A percentile compares a stretch with the other conserved stretches of the same genome.
Conservation (phyloP, 1,140 invertebrate species). For the Macrocentrus cingulum region DNA sequence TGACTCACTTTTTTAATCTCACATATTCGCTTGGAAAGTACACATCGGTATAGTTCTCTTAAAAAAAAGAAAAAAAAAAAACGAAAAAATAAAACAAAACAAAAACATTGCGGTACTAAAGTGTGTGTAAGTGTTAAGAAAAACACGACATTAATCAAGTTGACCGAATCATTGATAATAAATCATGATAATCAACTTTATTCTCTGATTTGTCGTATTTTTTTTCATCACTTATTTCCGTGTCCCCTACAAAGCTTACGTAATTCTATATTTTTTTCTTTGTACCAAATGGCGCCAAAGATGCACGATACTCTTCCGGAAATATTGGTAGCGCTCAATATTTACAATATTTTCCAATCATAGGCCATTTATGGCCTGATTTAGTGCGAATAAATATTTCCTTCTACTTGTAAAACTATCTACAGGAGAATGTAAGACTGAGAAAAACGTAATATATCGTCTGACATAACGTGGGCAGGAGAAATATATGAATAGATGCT, state of each 20-base stretch:
- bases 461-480: too few species aligned
- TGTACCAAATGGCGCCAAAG: constrained; percentile 36
- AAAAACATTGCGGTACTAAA: constrained; percentile 42
- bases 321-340: neutral
- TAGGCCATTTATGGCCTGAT: neutral
- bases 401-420: neutral
- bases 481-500: too few species aligned
- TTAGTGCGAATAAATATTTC: neutral
- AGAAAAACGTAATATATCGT: neutral
- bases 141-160: neutral
- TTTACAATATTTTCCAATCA: constrained; percentile 17
- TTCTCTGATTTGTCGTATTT: neutral
- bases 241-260: constrained; percentile 30
- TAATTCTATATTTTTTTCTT: constrained; percentile 27
- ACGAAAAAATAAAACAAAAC: too few species aligned
- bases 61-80: neutral
- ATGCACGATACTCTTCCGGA: constrained; percentile 34
- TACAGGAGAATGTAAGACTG: neutral
- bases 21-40: constrained; percentile 26
- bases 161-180: neutral
- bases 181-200: too few species aligned
- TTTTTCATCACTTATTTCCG: constrained; percentile 18
- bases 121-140: neutral
- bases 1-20: constrained; percentile 15
- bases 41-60: constrained; percentile 29